phyloP scores from a whole-genome alignment of 1,140 invertebrate genomes.

The Drosophila pachea region DNA sequence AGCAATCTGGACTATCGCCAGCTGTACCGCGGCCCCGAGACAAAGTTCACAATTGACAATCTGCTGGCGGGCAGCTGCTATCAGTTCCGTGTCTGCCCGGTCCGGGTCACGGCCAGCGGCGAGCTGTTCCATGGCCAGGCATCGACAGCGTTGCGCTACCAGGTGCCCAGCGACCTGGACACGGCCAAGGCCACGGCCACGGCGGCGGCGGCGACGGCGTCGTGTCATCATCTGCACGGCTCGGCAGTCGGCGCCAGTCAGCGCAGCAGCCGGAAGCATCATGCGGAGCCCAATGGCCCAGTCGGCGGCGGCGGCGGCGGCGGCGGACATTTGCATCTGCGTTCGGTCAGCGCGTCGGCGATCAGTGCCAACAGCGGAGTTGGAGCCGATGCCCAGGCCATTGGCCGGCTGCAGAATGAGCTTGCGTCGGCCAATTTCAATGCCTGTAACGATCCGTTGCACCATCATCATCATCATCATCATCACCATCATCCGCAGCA shows the following conservation, averaged over 20 bases:
- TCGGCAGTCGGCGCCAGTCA: conserved; percentile 17
- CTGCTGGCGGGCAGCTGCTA: conserved; percentile 86
- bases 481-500: conserved; percentile 66
- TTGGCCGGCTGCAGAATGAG: conserved; percentile 64
- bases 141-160: conserved; percentile 81
- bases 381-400: conserved; percentile 50
- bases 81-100: conserved; percentile 85
- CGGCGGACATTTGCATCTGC: conserved; percentile 37
- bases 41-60: conserved; percentile 83
- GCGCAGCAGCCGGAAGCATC: conserved; percentile 63
- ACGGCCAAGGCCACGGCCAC: conserved; percentile 4
- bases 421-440: conserved; percentile 56
- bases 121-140: conserved; percentile 84
- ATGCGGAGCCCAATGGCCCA: conserved; percentile 42
- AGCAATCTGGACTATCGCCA: conserved; percentile 78
- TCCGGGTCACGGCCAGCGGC: conserved; percentile 81
- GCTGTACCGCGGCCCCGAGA: conserved; percentile 86
- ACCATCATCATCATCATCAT: conserved; percentile 75
- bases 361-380: conserved; percentile 62
- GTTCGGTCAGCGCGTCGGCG: conserved; percentile 72
- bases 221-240: conserved; percentile 53
- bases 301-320: conserved; percentile 24
- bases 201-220: conserved; percentile 3
- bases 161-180: conserved; percentile 67
- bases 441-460: conserved; percentile 68